Percentiles rank a stretch among this genome's conserved stretches.
These are phyloP conservation scores for Ochotona curzoniae DNA, from an alignment of 2,113 vertebrate species.

Conservation along the genomic window DNA sequence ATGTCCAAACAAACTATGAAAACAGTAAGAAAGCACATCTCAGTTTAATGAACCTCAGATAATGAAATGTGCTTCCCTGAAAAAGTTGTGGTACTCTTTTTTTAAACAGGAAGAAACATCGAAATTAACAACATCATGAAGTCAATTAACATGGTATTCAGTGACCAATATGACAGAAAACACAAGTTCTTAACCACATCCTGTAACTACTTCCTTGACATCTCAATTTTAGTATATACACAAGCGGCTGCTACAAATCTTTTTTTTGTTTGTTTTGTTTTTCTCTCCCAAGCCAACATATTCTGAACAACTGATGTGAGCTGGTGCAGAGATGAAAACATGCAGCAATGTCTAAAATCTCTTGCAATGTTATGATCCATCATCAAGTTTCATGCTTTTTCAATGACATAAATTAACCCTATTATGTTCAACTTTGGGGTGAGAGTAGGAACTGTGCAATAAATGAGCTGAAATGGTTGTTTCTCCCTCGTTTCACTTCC, in stretches of 20 bases:
- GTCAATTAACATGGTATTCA: too few species aligned
- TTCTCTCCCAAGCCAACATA: too few species aligned
- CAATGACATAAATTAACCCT: neutral
- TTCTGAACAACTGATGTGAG: neutral
- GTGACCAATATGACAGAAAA: too few species aligned
- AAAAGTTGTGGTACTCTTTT: neutral
- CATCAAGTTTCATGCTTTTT: neutral
- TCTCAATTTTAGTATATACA: too few species aligned
- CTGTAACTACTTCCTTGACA: too few species aligned
- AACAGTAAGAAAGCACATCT: neutral
- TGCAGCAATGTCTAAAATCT: neutral
- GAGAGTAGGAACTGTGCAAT: neutral
- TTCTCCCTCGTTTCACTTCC: neutral
- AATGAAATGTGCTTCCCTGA: neutral
- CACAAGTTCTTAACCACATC: too few species aligned
- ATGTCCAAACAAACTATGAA: neutral
- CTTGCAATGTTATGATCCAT: neutral
- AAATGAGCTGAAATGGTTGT: neutral
- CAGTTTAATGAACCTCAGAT: conserved; percentile 16
- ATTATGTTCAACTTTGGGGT: neutral
- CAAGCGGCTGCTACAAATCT: too few species aligned
- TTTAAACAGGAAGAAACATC: too few species aligned
- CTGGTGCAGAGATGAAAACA: neutral
- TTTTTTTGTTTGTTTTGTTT: too few species aligned
- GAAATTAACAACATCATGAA: too few species aligned